Evolutionary conservation across 1,140 invertebrate genomes (phyloP), one percentile per base, ranked within the genome.

Genomic region (Hesperophylax magnus): DNA sequence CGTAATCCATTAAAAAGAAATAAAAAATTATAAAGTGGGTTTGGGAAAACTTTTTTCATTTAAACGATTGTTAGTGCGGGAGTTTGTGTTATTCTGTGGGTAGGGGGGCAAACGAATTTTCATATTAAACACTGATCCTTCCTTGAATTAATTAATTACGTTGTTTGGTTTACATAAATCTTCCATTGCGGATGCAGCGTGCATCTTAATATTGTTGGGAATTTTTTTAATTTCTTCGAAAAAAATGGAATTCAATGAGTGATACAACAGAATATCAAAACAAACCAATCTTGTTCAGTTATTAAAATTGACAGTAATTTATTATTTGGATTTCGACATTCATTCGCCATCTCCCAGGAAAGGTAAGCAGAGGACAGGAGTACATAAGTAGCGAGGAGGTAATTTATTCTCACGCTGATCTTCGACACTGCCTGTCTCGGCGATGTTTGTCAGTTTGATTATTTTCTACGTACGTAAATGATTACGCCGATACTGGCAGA

Each of bases 371-470:
- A 18, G 65, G 34, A 20, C 18, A 22, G 56, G 74, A 58, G 56
- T 2, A 39, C 60, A 72, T 5, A 72, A 72, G 24, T 54, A 39
- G 27, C 18, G 65, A 61, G 20, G 56, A 61, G 78, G 39, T 82
- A 82, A 82, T 82, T 81, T 82, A 82, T 82, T 78, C 76, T 53
- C 52, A 15, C 65, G 67, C 53, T 78, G 80, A 82, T 82, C 80
- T 82, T 78, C 71, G 80, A 82, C 80, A 78, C 58, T 27, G 77
- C 39, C 77, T 31, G 80, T 81, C 80, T 72, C 34, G 27, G 47
- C 75, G 69, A 74, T 81, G 80, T 81, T 81, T 78, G 80, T 81
- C 74, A 76, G 80, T 72, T 82, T 80, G 81, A 82, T 82, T 76
- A 79, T 75, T 80, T 82, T 79, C 60, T 82, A 77, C 69, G 18